Percentiles rank a stretch among this genome's conserved stretches.
Conservation (phyloP, 2,113 vertebrate genomes). For the Gadus macrocephalus region DNA sequence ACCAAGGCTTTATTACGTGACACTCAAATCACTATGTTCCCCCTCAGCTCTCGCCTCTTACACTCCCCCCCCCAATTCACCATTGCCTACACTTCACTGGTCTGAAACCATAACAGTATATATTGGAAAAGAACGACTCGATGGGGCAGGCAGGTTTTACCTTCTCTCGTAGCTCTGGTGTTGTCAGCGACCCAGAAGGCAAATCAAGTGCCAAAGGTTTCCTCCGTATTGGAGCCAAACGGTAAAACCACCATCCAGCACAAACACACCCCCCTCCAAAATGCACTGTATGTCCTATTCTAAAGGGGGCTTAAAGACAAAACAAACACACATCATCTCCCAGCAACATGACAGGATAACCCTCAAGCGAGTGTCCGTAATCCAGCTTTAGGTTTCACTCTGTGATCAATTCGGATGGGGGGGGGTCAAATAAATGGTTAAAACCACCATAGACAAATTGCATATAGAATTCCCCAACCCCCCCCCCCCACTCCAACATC, state of each 20-base stretch:
- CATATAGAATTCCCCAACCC: neutral
- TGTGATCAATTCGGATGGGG: slow-evolving; percentile 14
- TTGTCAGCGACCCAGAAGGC: neutral
- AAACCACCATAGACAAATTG: neutral
- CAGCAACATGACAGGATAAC: slow-evolving; percentile 3
- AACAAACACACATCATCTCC: neutral
- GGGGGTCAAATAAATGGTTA: neutral
- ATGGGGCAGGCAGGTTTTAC: neutral
- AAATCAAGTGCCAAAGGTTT: neutral
- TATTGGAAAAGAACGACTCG: slow-evolving; percentile 42
- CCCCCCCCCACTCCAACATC: neutral
- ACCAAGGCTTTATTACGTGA: too few species aligned
- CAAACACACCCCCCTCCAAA: neutral
- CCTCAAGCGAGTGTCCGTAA: neutral
- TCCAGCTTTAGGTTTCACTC: slow-evolving; percentile 20
- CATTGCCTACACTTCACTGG: slow-evolving; percentile 3
- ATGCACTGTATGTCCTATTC: neutral
- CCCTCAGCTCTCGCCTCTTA: neutral
- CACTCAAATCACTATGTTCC: too few species aligned
- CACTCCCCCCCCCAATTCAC: slow-evolving; percentile 5
- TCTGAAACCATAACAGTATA: slow-evolving; percentile 18
- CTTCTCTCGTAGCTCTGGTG: too few species aligned
- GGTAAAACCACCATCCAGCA: neutral
- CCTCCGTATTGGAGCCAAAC: too few species aligned
- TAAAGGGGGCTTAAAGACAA: neutral